Conservation (phyloP, 2,113 vertebrate species). For the Actenoides hombroni region DNA sequence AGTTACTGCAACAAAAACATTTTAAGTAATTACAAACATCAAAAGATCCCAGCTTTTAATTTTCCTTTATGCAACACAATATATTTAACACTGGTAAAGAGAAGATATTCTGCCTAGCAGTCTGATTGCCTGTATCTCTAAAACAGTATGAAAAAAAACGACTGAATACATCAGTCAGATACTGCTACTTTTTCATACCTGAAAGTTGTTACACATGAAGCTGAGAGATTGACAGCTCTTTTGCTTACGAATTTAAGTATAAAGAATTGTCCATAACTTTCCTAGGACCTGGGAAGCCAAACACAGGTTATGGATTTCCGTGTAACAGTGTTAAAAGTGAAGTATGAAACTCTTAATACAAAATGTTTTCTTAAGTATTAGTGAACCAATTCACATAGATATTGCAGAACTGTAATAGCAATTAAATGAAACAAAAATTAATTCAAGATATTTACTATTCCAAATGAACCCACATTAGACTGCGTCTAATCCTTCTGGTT, state of each 20-base stretch:
- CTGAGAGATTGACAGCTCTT: not conserved
- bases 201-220: not conserved
- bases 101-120: not conserved
- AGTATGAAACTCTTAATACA: not conserved
- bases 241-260: not conserved
- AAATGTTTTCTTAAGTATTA: not conserved
- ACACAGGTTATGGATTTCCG: not conserved
- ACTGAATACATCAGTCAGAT: not conserved
- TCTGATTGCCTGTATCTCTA: not conserved
- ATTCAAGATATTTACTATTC: not conserved
- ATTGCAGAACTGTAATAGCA: not conserved
- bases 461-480: not conserved
- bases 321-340: not conserved
- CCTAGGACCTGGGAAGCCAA: not conserved
- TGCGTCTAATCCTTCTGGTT: not conserved
- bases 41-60: not conserved
- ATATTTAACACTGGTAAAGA: not conserved
- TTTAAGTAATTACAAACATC: not conserved
- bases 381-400: not conserved
- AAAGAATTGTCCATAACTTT: not conserved
- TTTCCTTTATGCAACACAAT: not conserved
- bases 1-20: not conserved
- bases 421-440: not conserved
- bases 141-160: not conserved
- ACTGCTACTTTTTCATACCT: not conserved